Evolutionary conservation across 2,113 vertebrate genomes (phyloP).

Genomic region (Stegostoma tigrinum): DNA sequence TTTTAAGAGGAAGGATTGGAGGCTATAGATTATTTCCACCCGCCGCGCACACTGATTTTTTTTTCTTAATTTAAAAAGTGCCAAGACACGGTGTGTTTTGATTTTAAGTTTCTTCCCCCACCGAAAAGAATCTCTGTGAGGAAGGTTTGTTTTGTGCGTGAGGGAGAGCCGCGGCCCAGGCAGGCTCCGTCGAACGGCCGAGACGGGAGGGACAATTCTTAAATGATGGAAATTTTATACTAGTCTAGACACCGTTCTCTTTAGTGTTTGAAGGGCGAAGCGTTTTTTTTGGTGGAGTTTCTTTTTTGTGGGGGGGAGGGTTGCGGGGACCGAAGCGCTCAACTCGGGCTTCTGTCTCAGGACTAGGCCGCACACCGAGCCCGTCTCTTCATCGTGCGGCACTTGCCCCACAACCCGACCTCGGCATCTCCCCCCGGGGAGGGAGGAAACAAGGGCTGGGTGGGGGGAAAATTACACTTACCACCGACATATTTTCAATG

Average conservation of each 20-base stretch:
- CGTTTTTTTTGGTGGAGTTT: neutral
- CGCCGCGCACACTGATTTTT: too few species aligned
- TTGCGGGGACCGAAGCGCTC: neutral
- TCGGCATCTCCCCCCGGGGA: too few species aligned
- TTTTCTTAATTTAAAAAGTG: too few species aligned
- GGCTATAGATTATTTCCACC: too few species aligned
- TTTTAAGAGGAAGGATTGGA: too few species aligned
- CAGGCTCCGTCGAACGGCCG: neutral
- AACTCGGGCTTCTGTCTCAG: neutral
- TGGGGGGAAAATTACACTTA: too few species aligned
- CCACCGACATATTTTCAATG: neutral
- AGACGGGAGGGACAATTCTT: neutral
- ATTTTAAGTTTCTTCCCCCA: too few species aligned
- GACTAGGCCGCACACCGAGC: slow-evolving; percentile 17
- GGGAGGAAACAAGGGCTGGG: too few species aligned
- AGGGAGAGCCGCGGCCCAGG: neutral
- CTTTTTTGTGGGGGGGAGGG: too few species aligned
- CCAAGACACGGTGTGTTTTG: too few species aligned
- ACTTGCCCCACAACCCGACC: neutral
- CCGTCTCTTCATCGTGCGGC: neutral
- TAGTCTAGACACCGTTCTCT: neutral
- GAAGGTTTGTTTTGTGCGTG: neutral
- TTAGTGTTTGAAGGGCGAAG: neutral
- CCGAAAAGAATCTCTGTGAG: neutral
- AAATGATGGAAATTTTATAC: neutral